A percentile compares a stretch with the other conserved stretches of the same genome.
These are phyloP conservation scores for Scaptomyza cyrtandrae DNA, from an alignment of 2,888 invertebrate genomes.

Conservation along the genomic window DNA sequence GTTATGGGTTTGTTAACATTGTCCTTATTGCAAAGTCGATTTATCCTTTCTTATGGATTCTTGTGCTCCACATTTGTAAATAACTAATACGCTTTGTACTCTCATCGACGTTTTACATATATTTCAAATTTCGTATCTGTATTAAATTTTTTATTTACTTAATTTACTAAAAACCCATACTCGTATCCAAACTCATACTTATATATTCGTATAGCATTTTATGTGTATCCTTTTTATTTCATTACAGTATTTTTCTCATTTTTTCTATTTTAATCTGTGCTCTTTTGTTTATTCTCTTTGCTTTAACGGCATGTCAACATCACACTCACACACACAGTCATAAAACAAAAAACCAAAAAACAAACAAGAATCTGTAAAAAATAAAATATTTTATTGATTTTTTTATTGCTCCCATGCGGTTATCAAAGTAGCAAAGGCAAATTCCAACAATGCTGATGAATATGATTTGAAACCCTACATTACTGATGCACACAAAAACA, in stretches of 20 bases:
- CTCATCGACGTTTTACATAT: constrained; percentile 16
- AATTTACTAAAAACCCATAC: constrained; percentile 1
- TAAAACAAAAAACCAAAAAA: too few relatives aligned
- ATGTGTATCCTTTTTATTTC: constrained; percentile 41
- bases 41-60: constrained; percentile 17
- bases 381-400: constrained; percentile 5
- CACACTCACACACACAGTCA: too few relatives aligned
- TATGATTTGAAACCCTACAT: constrained; percentile 45
- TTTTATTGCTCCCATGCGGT: constrained; percentile 31
- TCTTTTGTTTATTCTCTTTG: constrained; percentile 43
- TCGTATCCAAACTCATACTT: constrained; percentile 4
- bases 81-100: constrained; percentile 45
- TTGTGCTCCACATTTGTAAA: constrained; percentile 29
- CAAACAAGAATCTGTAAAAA: constrained; percentile 18
- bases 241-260: constrained; percentile 41
- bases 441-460: constrained; percentile 66
- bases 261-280: constrained; percentile 55
- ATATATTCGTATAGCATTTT: constrained; percentile 32
- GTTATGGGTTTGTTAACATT: constrained; percentile 5
- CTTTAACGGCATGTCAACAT: too few relatives aligned
- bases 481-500: constrained; percentile 17
- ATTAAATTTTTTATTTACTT: constrained; percentile 34
- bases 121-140: not conserved
- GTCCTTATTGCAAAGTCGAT: constrained; percentile 24
- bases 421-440: constrained; percentile 61